Percentiles rank a stretch among this genome's conserved stretches.
These are phyloP conservation scores for Periparus ater DNA, from an alignment of 2,797 vertebrate genomes.

Conservation along the genomic window DNA sequence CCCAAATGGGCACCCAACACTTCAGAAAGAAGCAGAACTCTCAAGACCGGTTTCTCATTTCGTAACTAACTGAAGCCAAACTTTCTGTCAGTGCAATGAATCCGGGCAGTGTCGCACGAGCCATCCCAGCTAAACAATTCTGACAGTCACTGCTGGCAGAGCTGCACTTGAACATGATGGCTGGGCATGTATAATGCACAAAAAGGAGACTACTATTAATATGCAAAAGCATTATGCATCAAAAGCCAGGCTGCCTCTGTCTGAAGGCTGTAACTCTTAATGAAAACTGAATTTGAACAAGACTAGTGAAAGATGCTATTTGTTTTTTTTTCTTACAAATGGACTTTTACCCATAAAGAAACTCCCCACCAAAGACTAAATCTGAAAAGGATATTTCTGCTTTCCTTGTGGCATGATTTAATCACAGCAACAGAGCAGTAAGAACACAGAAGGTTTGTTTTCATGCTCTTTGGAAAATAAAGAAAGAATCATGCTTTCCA, in stretches of 20 bases:
- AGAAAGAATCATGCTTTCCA: neutral
- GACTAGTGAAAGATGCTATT: neutral
- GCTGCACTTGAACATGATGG: neutral
- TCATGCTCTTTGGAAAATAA: neutral
- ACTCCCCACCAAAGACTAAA: neutral
- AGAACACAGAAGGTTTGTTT: neutral
- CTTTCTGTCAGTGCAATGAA: neutral
- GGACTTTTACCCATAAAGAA: neutral
- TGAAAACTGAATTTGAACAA: conserved; percentile 30
- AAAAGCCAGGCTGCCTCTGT: neutral
- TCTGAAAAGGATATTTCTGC: neutral
- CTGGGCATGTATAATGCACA: neutral
- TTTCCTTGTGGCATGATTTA: conserved; percentile 6
- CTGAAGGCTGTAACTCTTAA: conserved; percentile 15
- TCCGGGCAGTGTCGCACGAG: neutral
- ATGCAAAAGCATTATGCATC: neutral
- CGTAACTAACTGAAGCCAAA: neutral
- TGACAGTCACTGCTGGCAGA: neutral
- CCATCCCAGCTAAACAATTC: neutral
- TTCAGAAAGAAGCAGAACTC: neutral
- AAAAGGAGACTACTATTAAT: neutral
- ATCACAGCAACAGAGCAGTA: neutral
- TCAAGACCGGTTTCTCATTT: rapidly evolving
- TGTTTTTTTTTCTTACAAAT: neutral
- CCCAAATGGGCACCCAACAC: neutral